Base-by-base conservation (phyloP, 2,797 vertebrate species). In the Neosilurus mollespiculum region DNA sequence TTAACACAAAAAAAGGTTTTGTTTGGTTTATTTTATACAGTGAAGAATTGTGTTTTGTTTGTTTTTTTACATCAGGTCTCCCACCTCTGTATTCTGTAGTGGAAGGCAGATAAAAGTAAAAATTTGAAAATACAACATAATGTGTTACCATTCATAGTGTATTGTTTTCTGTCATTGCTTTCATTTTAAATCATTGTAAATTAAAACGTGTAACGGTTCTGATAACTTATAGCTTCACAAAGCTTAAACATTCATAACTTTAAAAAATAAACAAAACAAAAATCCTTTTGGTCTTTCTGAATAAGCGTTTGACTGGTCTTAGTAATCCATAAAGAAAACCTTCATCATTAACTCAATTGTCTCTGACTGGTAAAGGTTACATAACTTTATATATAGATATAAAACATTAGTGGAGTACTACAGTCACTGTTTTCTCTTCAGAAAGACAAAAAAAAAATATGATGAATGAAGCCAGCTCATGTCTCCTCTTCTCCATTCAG, bases 361-460 rank as follows among this genome's bases (percentile, higher is more conserved):
- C 53, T 26, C 71, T 24, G 53, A 56, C 15, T 9, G 14, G 24
- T 77, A 18, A 10, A 70, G 10, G 43, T 43, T 43, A 43, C 43
- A 43, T 5, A 1, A 43, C 4, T 43, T 43, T n/a, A 16, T 30
- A 66, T 34, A 66, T 12, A 18, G 14, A 66, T 18, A 66, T 16
- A 30, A 5, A 26, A 26, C n/a, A 6, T 56, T 56, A 30, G 0
- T 56, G 15, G 9, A 54, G 5, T 12, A 75, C 78, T 77, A 79
- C 20, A 77, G 65, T 54, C 43, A 80, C 34, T 81, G 65, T 64
- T 30, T 73, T 69, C 85, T 70, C 51, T 30, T 80, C 81, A 67
- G 81, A 86, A 83, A 90, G 66, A 91, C 72, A 83, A 1, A 56
- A 88, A 87, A 86, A 87, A 87, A 1, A 43, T 4, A 43, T 43